Evolutionary conservation across 2,113 vertebrate species (phyloP), one percentile per base, ranked within the genome.

Genomic region (Pseudopodoces humilis): DNA sequence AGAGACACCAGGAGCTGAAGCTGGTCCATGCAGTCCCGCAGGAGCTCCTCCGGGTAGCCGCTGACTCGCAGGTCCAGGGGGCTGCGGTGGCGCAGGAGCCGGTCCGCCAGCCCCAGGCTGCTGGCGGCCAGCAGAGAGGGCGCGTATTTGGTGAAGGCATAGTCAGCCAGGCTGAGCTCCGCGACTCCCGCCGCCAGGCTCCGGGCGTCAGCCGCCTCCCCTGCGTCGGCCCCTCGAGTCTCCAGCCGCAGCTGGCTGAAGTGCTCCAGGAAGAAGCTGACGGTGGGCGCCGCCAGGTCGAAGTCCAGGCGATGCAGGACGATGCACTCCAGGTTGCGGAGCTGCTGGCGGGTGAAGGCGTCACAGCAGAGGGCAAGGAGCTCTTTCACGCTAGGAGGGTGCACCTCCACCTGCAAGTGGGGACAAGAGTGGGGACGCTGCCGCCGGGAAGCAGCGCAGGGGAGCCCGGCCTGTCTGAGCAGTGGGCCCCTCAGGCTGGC

Each of bases 311-410:
- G 98, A 60, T 98, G 95, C 24, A 99, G 97, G 78, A 99, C 96
- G 68, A 99, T 98, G 93, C 98, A 98, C 94, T 99, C 99, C 28
- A 99, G 97, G 86, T 99, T 99, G 90, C 98, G 98, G 94, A 99
- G 98, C 97, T 99, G 99, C 87, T 99, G 98, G 35, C 95, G 96
- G 20, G 98, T 98, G 97, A 99, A 99, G 60, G 98, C 97, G 7
- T 97, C 98, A 11, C 99, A 98, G 96, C 99, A 99, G 83, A 99
- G 95, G 8, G 98, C 97, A 62, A 99, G 96, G 23, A 99, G 98
- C 69, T 99, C 98, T 64, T 98, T 98, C 92, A 99, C 97, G 2
- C 96, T 97, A 1, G 99, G 99, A 0, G 98, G 98, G 46, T 96
- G 97, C 64, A 99, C 98, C 92, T 99, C 99, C 78, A 99, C 99